Evolutionary conservation across 2,797 vertebrate genomes (phyloP), one percentile per base, ranked within the genome.

Genomic region (Anniella stebbinsi): DNA sequence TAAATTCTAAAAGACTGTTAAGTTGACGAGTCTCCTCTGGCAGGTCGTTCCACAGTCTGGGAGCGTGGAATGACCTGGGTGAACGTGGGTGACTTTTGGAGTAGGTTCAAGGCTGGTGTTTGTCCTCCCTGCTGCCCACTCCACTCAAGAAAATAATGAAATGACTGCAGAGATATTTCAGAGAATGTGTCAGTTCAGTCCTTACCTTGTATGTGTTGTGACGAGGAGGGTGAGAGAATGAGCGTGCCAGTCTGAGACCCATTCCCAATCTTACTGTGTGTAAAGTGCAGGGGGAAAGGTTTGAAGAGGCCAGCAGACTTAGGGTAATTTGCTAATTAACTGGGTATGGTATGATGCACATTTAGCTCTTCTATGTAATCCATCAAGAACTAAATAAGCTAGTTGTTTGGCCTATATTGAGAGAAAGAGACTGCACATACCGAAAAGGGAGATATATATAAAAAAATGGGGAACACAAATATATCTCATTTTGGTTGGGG

Each of bases 401-500:
- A 66, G 28, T 80, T 67, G 10, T 10, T 80, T 23, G 17, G 2
- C 12, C 45, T 48, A 63, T 28, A 5, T 36, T 78, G 86, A 76
- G 86, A 76, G 4, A 88, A 3, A 72, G 30, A 30, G 30, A 30
- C 17, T 57, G 17, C 41, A 38, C 33, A 51, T 48, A 66, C 4
- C 80, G 17, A 41, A 89, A 80, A 78, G 51, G 51, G 9, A 57
- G 11, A 28, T 6, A 1, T 57, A n/a, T n/a, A n/a, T n/a, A n/a
- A n/a, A 9, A 72, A n/a, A 36, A 38, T 70, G 28, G 73, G 92
- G 84, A 94, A 90, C 91, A 92, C 89, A 94, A 94, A 92, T 93
- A 90, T 95, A n/a, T 69, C 4, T 95, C 2, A 82, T 82, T 82
- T 87, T 66, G 33, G 33, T 72, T 80, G 8, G 15, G 51, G 25